phyloP scores from a whole-genome alignment of 1,140 invertebrate genomes.

The Neodiprion virginianus region DNA sequence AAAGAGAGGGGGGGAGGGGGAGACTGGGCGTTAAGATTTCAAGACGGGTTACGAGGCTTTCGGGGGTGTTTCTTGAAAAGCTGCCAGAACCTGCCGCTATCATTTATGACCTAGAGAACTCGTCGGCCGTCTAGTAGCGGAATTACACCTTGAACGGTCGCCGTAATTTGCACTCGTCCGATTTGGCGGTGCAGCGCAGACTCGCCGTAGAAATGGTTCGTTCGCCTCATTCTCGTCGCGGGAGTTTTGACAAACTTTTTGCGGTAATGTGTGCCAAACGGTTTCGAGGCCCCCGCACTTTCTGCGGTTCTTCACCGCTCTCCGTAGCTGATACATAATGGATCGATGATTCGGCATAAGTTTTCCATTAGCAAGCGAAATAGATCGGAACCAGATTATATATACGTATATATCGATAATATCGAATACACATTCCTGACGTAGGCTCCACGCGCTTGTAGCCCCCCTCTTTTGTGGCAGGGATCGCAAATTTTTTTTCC shows the following conservation, averaged over 20 bases:
- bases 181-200: no score
- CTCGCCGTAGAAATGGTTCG: no score
- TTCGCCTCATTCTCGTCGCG: no score
- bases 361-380: constrained; percentile 52
- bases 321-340: constrained; percentile 45
- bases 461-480: constrained; percentile 30
- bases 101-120: background rate
- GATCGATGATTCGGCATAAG: constrained; percentile 49
- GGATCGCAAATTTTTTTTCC: constrained; percentile 39
- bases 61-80: background rate
- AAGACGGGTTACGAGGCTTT: background rate
- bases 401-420: constrained; percentile 45
- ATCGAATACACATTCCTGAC: constrained; percentile 51
- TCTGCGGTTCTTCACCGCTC: constrained; percentile 21
- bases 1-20: constrained; percentile 6
- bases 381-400: constrained; percentile 29
- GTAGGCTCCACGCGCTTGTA: background rate
- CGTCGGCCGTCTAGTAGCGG: background rate
- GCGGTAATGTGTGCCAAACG: background rate
- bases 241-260: no score
- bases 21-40: background rate
- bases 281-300: background rate
- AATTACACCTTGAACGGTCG: background rate
- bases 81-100: background rate
- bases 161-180: no score